These are phyloP conservation scores for Myotis myotis DNA, from an alignment of 2,797 vertebrate species.

Conservation along the genomic window DNA sequence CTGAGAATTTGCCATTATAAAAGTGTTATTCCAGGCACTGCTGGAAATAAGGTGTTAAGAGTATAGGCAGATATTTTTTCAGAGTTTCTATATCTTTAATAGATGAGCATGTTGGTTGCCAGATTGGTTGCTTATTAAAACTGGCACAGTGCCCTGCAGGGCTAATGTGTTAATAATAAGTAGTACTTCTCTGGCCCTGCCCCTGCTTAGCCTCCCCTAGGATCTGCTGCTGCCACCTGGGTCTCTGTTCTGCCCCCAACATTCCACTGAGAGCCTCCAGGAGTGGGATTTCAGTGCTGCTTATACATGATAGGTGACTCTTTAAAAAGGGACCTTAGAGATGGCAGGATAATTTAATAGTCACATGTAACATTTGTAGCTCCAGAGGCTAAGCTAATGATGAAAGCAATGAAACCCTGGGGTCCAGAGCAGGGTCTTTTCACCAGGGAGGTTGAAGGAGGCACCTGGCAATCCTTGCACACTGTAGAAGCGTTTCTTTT, in stretches of 20 bases:
- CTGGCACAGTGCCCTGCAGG: conserved; percentile 81
- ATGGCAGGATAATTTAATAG: conserved; percentile 81
- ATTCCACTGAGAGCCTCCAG: conserved; percentile 71
- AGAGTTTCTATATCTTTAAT: conserved; percentile 62
- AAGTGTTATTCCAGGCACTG: conserved; percentile 53
- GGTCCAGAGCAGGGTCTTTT: conserved; percentile 78
- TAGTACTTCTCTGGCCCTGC: conserved; percentile 79
- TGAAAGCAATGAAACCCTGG: conserved; percentile 79
- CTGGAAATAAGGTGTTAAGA: neutral
- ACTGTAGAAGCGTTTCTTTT: neutral
- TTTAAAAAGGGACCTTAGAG: conserved; percentile 85
- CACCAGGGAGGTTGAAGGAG: conserved; percentile 77
- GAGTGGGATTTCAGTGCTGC: conserved; percentile 78
- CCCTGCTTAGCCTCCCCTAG: conserved; percentile 80
- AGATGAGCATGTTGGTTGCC: conserved; percentile 68
- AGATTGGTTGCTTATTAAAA: conserved; percentile 81
- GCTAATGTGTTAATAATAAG: conserved; percentile 84
- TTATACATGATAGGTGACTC: conserved; percentile 81
- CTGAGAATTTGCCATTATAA: conserved; percentile 51
- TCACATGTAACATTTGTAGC: conserved; percentile 79
- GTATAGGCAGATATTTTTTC: neutral
- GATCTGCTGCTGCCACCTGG: conserved; percentile 73
- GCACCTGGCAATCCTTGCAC: neutral
- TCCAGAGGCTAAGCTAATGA: conserved; percentile 82
- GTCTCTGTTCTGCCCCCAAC: conserved; percentile 78